These are phyloP conservation scores for Cerastis leucographa DNA, from an alignment of 2,888 invertebrate species.

Conservation along the genomic window DNA sequence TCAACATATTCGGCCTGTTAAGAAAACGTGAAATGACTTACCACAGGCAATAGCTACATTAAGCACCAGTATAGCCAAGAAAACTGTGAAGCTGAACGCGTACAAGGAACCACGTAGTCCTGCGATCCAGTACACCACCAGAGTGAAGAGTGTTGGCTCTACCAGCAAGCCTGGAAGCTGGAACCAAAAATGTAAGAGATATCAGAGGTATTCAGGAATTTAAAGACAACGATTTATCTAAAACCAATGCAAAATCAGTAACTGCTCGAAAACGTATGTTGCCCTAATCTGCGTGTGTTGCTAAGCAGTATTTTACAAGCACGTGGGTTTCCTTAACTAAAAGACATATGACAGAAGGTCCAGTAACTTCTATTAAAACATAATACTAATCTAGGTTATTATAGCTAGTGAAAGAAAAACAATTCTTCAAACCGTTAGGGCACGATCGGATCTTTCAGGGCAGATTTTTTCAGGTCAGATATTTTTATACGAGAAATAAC, in stretches of 20 bases:
- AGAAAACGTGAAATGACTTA: conserved; percentile 75
- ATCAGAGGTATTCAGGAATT: not conserved
- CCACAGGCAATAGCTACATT: conserved; percentile 97
- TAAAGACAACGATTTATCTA: not conserved
- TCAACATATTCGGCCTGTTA: no score
- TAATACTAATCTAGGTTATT: not conserved
- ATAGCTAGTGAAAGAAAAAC: not conserved
- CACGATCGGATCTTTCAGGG: not conserved
- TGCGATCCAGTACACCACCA: conserved; percentile 96
- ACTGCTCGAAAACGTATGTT: not conserved
- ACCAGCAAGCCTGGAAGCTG: conserved; percentile 96
- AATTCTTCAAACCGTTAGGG: not conserved
- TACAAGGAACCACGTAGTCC: conserved; percentile 93
- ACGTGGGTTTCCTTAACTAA: not conserved
- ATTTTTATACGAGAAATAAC: not conserved
- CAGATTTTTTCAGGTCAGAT: not conserved
- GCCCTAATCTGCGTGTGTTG: not conserved
- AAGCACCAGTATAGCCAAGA: conserved; percentile 94
- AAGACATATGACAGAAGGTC: conserved; percentile 10
- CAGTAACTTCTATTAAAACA: not conserved
- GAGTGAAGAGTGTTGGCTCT: conserved; percentile 95
- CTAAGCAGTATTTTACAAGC: not conserved
- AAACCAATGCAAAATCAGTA: not conserved
- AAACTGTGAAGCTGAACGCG: conserved; percentile 93
- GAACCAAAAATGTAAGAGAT: conserved; percentile 84